Evolutionary conservation across 2,888 invertebrate species (phyloP).

Genomic region (Acholoe squamosa): DNA sequence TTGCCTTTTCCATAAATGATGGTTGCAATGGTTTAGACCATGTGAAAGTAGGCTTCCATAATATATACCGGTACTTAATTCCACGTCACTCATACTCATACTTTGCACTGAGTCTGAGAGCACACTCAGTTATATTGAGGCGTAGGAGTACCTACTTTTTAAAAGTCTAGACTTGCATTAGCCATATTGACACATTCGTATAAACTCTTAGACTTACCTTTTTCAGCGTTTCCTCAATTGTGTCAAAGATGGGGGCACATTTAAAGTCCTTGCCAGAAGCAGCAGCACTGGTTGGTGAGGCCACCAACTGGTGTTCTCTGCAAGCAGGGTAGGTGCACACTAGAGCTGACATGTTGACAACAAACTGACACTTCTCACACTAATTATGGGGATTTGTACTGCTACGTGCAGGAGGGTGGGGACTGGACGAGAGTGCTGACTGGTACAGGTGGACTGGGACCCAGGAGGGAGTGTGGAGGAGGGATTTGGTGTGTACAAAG

Average conservation of each 20-base stretch:
- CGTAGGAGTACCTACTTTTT: too few species aligned
- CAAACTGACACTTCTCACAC: not conserved
- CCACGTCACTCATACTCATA: too few species aligned
- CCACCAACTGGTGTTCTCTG: constrained; percentile 70
- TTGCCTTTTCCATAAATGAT: too few species aligned
- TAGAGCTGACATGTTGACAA: constrained; percentile 21
- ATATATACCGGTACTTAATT: too few species aligned
- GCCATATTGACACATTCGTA: not conserved
- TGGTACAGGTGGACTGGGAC: not conserved
- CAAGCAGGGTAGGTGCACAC: not conserved
- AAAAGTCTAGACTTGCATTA: not conserved
- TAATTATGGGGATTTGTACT: too few species aligned
- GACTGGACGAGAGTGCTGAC: not conserved
- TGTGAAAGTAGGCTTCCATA: too few species aligned
- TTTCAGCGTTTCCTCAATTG: constrained; percentile 68
- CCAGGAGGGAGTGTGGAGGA: too few species aligned
- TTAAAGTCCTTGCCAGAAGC: constrained; percentile 67
- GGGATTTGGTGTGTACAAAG: too few species aligned
- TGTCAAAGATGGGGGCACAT: constrained; percentile 68
- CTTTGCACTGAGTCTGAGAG: too few species aligned
- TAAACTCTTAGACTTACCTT: constrained; percentile 63
- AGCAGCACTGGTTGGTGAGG: constrained; percentile 69
- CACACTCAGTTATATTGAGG: too few species aligned
- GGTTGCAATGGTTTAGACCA: too few species aligned
- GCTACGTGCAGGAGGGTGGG: too few species aligned